These are phyloP conservation scores for Periparus ater DNA, from an alignment of 2,797 vertebrate species.

Conservation along the genomic window DNA sequence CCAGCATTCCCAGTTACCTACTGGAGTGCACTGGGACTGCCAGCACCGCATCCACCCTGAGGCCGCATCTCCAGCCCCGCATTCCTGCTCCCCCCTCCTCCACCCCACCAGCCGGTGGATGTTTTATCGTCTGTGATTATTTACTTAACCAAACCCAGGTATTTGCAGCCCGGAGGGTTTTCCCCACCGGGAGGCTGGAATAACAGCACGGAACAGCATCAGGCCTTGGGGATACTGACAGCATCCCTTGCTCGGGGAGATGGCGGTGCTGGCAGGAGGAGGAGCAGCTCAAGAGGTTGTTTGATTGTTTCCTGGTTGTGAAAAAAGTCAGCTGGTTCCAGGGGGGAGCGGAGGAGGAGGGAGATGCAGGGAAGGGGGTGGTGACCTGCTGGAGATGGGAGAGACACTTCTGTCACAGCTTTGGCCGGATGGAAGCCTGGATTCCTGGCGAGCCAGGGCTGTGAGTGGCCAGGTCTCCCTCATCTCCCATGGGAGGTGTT, in stretches of 20 bases:
- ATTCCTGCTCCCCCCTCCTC: neutral
- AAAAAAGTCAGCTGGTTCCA: constrained; percentile 42
- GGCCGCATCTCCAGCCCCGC: neutral
- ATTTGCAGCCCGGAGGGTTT: constrained; percentile 32
- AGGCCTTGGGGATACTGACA: constrained; percentile 19
- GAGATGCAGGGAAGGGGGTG: neutral
- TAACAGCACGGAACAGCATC: neutral
- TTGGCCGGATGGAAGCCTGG: neutral
- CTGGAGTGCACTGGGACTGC: neutral
- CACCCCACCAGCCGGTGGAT: neutral
- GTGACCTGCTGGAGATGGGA: neutral
- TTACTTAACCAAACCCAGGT: constrained; percentile 33
- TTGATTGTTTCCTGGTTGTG: constrained; percentile 55
- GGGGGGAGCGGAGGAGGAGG: neutral
- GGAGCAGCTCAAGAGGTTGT: constrained; percentile 31
- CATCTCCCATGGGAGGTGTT: neutral
- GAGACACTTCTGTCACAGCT: neutral
- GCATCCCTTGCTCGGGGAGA: neutral
- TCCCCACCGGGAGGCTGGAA: constrained; percentile 45
- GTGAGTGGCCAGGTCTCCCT: constrained; percentile 40
- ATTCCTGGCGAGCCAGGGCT: neutral
- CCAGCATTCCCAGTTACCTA: neutral
- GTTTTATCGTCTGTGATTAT: constrained; percentile 50
- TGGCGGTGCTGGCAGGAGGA: neutral
- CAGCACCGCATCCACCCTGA: rapidly evolving